These are phyloP conservation scores for Marcusenius ussheri DNA, from an alignment of 2,113 vertebrate species.

Conservation along the genomic window DNA sequence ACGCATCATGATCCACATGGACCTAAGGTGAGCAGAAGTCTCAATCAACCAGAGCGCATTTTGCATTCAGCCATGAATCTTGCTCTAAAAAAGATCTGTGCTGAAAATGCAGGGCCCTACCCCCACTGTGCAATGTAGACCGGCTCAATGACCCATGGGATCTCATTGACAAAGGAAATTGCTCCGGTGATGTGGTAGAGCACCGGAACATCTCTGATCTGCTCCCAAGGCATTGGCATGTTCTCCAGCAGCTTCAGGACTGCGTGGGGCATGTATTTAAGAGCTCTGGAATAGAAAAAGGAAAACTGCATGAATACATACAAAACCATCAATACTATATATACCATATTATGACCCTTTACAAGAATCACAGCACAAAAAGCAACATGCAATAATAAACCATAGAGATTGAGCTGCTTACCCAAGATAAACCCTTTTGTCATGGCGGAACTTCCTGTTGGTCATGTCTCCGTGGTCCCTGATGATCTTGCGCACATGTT, in stretches of 20 bases:
- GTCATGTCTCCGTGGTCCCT: conserved; percentile 98
- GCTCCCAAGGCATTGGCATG: conserved; percentile 99
- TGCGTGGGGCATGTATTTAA: conserved; percentile 98
- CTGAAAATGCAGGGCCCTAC: conserved; percentile 53
- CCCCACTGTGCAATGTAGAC: conserved; percentile 99
- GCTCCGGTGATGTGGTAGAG: conserved; percentile 97
- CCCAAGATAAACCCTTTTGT: conserved; percentile 96
- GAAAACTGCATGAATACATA: background rate
- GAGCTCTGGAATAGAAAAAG: conserved; percentile 61
- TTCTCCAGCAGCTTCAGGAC: conserved; percentile 96
- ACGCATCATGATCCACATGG: conserved; percentile 99
- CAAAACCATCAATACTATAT: background rate
- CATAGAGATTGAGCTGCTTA: conserved; percentile 39
- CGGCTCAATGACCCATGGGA: conserved; percentile 96
- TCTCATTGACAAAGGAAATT: conserved; percentile 98
- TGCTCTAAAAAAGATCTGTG: background rate
- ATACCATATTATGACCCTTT: background rate
- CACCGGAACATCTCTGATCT: conserved; percentile 91
- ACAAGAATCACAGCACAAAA: background rate
- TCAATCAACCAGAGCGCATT: fast-evolving
- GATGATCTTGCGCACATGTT: conserved; percentile 96
- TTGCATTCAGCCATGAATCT: background rate
- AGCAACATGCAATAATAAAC: background rate
- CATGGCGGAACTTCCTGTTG: conserved; percentile 95
- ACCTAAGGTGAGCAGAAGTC: conserved; percentile 48